These are phyloP conservation scores for Sebastes fasciatus DNA, from an alignment of 2,113 vertebrate genomes.

Conservation along the genomic window DNA sequence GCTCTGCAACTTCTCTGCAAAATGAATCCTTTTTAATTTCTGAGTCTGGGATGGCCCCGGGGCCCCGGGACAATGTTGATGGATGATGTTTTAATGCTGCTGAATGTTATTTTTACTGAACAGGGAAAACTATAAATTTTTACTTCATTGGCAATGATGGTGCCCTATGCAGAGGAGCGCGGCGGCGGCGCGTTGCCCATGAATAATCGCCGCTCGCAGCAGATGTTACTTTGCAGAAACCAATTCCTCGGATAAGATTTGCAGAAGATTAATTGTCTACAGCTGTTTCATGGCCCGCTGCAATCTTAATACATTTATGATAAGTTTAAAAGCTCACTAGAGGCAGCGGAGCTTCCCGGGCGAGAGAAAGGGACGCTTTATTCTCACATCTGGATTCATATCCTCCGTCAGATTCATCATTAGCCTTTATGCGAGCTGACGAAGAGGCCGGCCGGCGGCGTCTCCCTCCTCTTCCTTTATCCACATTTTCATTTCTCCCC, in stretches of 20 bases:
- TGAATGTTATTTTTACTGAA: constrained; percentile 99
- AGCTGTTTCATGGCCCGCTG: constrained; percentile 99
- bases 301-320: constrained; percentile 99
- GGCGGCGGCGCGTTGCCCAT: constrained; percentile 89
- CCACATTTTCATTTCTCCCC: constrained; percentile 71
- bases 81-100: constrained; percentile 99
- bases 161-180: constrained; percentile 93
- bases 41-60: constrained; percentile 86
- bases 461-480: constrained; percentile 63
- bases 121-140: constrained; percentile 99
- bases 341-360: constrained; percentile 89
- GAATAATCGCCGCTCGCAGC: constrained; percentile 95
- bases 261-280: constrained; percentile 99
- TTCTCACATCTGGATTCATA: constrained; percentile 98
- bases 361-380: constrained; percentile 86
- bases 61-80: constrained; percentile 95
- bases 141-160: constrained; percentile 98
- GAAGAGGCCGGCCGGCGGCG: constrained; percentile 80
- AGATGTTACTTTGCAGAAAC: constrained; percentile 97
- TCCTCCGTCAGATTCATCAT: constrained; percentile 93
- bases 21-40: constrained; percentile 99
- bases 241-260: constrained; percentile 98
- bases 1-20: constrained; percentile 90
- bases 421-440: constrained; percentile 86
- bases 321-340: constrained; percentile 98